Evolutionary conservation across 2,888 invertebrate genomes (phyloP).

Genomic region (Diarsia dahlii): DNA sequence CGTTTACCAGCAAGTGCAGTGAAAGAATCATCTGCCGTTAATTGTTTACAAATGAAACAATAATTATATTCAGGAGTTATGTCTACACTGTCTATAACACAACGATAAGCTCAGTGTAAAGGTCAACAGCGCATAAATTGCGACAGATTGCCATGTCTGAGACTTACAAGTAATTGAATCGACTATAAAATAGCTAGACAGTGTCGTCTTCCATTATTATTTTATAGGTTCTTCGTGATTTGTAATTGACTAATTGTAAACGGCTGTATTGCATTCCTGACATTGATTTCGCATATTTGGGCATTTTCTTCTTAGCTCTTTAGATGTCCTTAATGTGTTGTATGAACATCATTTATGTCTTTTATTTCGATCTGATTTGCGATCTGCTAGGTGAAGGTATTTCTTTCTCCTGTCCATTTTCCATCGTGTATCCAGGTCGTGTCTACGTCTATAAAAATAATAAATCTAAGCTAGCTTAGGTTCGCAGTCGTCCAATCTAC

Average conservation of each 20-base stretch:
- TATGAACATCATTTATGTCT: background rate
- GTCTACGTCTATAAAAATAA: background rate
- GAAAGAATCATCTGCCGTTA: background rate
- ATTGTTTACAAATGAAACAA: slow-evolving; percentile 27
- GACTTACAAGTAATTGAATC: slow-evolving; percentile 30
- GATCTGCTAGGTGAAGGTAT: too few relatives aligned
- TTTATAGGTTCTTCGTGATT: background rate
- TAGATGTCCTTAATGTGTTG: background rate
- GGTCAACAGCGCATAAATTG: slow-evolving; percentile 31
- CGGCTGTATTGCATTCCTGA: background rate
- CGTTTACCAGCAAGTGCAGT: background rate
- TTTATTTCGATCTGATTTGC: background rate
- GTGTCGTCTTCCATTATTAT: slow-evolving; percentile 8
- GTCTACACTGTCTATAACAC: slow-evolving; percentile 11
- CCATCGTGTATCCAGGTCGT: background rate
- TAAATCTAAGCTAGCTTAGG: background rate
- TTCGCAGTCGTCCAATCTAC: background rate
- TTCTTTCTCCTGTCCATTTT: background rate
- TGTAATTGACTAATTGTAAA: background rate
- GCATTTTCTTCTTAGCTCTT: background rate
- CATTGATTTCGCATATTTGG: background rate
- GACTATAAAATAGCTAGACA: slow-evolving; percentile 14
- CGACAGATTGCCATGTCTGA: slow-evolving; percentile 27
- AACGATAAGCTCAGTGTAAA: slow-evolving; percentile 25
- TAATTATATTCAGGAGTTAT: slow-evolving; percentile 23